A percentile compares a stretch with the other conserved stretches of the same genome.
Conservation (phyloP, 1,140 invertebrate genomes). For the Drosophila arawakana region DNA sequence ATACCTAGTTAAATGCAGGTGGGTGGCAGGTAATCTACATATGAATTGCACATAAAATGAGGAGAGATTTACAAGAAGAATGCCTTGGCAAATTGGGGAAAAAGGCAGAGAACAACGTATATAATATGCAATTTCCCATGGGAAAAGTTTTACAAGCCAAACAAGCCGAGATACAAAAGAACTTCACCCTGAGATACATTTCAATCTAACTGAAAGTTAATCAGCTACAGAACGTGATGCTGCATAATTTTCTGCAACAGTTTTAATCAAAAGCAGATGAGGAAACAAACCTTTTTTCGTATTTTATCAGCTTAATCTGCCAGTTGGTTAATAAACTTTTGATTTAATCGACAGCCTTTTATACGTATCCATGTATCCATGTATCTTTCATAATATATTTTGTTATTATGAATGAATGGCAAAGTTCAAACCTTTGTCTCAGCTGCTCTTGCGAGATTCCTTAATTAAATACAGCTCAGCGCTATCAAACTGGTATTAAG, state of each 20-base stretch:
- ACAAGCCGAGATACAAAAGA: background rate
- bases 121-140: constrained; percentile 17
- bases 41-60: constrained; percentile 19
- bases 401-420: background rate
- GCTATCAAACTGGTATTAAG: constrained; percentile 68
- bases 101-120: background rate
- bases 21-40: constrained; percentile 34
- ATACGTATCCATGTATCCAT: background rate
- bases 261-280: background rate
- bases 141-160: constrained; percentile 6
- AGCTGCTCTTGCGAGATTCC: constrained; percentile 13
- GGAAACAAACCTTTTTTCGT: background rate
- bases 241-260: constrained; percentile 19
- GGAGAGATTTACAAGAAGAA: background rate
- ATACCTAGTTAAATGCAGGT: constrained; percentile 41
- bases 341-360: constrained; percentile 17
- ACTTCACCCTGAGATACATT: constrained; percentile 4
- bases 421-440: constrained; percentile 16
- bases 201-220: constrained; percentile 5
- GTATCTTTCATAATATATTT: constrained; percentile 18
- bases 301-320: background rate
- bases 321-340: background rate
- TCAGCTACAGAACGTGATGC: constrained; percentile 16
- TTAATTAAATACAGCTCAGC: constrained; percentile 40
- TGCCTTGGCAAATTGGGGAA: background rate